These are phyloP conservation scores for Rhingia campestris DNA, from an alignment of 2,888 invertebrate species.

Conservation along the genomic window DNA sequence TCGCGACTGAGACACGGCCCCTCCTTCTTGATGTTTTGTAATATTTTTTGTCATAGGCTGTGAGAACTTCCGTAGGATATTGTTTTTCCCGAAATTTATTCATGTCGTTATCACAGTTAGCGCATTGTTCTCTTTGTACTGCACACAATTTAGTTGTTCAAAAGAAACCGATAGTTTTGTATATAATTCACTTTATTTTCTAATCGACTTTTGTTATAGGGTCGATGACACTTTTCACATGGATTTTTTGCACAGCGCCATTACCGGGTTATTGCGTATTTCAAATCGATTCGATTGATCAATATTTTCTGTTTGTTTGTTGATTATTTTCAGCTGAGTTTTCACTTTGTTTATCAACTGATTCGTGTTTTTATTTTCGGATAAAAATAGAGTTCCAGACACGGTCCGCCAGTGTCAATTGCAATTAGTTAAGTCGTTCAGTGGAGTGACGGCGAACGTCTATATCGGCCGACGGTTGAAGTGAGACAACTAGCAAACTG, in stretches of 20 bases:
- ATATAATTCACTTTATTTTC: neutral
- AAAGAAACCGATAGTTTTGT: neutral
- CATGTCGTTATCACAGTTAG: constrained; percentile 62
- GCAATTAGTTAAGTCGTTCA: constrained; percentile 20
- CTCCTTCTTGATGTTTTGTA: constrained; percentile 41
- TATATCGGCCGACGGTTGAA: constrained; percentile 38
- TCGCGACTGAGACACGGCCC: constrained; percentile 33
- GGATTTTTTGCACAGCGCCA: constrained; percentile 11
- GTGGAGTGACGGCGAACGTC: constrained; percentile 47
- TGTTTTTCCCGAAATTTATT: constrained; percentile 73
- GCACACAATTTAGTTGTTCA: constrained; percentile 19
- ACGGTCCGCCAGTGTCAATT: constrained; percentile 26
- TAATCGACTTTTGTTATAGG: constrained; percentile 11
- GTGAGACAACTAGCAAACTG: constrained; percentile 37
- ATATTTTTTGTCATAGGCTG: constrained; percentile 34
- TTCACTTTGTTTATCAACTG: constrained; percentile 63
- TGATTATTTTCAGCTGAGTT: constrained; percentile 1
- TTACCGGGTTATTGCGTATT: constrained; percentile 2
- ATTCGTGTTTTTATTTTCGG: constrained; percentile 47
- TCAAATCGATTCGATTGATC: neutral
- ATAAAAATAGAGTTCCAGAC: constrained; percentile 57
- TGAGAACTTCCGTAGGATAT: constrained; percentile 39
- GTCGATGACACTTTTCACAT: constrained; percentile 50
- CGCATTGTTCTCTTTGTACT: constrained; percentile 45
- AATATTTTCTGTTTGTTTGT: constrained; percentile 3